Conservation (phyloP, 2,797 vertebrate species). For the Coluber constrictor region DNA sequence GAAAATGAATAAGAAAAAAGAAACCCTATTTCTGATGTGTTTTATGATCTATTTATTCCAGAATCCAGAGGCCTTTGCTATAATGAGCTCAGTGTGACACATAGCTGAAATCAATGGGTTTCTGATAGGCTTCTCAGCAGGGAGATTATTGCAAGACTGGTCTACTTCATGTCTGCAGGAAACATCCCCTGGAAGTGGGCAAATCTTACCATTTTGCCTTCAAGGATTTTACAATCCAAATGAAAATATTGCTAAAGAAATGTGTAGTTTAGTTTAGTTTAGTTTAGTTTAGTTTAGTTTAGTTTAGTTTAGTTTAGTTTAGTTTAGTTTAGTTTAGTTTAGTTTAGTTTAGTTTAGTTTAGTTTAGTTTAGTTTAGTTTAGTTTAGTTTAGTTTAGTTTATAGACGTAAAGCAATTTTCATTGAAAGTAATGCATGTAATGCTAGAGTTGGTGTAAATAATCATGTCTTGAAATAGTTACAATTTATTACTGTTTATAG, state of each 20-base stretch:
- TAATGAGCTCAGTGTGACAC: background rate
- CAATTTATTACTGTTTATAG: background rate
- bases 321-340: too few species aligned
- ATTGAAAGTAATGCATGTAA: background rate
- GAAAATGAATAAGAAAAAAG: background rate
- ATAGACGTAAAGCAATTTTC: background rate
- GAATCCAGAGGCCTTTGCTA: background rate
- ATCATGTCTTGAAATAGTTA: background rate
- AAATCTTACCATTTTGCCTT: background rate
- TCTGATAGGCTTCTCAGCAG: slow-evolving; percentile 22
- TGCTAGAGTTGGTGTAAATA: background rate
- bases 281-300: background rate
- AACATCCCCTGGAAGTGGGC: background rate
- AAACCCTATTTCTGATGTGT: background rate
- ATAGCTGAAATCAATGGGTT: slow-evolving; percentile 8
- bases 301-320: background rate
- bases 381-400: background rate
- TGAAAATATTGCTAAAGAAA: background rate
- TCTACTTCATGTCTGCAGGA: slow-evolving; percentile 9
- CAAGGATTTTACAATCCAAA: background rate
- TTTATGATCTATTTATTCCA: slow-evolving; percentile 29
- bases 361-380: background rate
- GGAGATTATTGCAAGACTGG: background rate
- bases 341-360: background rate
- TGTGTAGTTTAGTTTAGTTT: background rate